Evolutionary conservation across 2,888 invertebrate genomes (phyloP), one percentile per base, ranked within the genome.

Genomic region (Tanytarsus gracilentus): DNA sequence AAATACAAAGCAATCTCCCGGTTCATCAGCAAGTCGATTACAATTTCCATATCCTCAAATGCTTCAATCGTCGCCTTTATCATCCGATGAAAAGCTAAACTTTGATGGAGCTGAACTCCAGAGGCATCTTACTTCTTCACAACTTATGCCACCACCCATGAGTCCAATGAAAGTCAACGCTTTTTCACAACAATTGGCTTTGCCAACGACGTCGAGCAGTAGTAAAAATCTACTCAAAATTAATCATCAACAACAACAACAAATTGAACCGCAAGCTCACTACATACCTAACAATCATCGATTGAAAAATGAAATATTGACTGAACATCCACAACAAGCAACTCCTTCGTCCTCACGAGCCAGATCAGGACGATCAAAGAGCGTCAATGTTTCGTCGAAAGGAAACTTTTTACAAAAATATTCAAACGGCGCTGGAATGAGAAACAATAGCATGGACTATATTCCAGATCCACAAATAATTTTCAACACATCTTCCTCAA

Each of bases 381-480:
- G 23, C 16, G 18, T 29, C 9, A 36, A 14, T 16, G 21, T 27
- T 4, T 26, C 29, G 25, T 25, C 27, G 14, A 33, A 29, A 30
- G 23, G 26, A 7, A 59, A 30, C 33, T 36, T 36, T 14, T 30
- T 50, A 8, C 33, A 44, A 23, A 49, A 50, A 49, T 50, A 60
- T 26, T 36, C 50, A 18, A 58, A 58, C 11, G 58, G 58, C 16
- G 44, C 58, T 14, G 58, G 58, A 16, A 30, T 50, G 16, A 33
- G 49, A 11, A 49, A 49, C 11, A 60, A 18, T 21, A 33, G 16
- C 36, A 29, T 60, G 50, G 60, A 60, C 36, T 36, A 60, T n/a
- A 60, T 60, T 48, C 60, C 60, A 11, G 60, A 60, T 26, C 60
- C 60, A 14, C 49, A 60, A 50, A 60, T 60, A 5, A 60, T 60